Percentiles rank a stretch among this genome's conserved stretches.
Evolutionary conservation across 2,113 vertebrate species (phyloP).

Genomic region (Mandrillus leucophaeus): DNA sequence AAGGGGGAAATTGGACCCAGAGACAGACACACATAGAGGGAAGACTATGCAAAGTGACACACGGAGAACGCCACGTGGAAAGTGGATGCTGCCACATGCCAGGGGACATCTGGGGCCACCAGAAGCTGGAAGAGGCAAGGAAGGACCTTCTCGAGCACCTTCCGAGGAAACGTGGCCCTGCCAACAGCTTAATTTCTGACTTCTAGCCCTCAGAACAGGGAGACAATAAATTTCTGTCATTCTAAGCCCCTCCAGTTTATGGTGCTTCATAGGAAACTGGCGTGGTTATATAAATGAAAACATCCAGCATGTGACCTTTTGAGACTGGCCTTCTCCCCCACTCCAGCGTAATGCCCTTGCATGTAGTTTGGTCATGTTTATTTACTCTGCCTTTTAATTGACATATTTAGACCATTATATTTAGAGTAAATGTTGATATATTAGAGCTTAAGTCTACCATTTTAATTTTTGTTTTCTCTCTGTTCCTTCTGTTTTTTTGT

Average conservation of each 20-base stretch:
- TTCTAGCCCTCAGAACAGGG: neutral
- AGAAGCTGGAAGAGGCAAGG: neutral
- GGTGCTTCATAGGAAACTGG: neutral
- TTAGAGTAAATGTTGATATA: neutral
- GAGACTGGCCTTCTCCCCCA: neutral
- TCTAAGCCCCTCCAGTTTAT: neutral
- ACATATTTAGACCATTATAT: neutral
- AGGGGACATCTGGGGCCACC: neutral
- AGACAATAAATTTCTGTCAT: neutral
- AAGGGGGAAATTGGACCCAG: neutral
- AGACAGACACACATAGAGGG: too few species aligned
- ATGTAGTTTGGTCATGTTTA: neutral
- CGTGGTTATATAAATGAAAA: neutral
- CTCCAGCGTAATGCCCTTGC: neutral
- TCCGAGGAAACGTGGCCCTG: neutral
- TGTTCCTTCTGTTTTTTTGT: neutral
- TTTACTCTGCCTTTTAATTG: neutral
- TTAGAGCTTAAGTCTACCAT: neutral
- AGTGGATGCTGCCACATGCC: neutral
- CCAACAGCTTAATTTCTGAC: neutral
- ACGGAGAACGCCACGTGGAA: neutral
- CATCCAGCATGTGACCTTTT: neutral
- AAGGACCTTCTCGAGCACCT: neutral
- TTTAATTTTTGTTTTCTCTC: neutral
- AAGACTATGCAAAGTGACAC: neutral